These are phyloP conservation scores for Emys orbicularis DNA, from an alignment of 2,797 vertebrate genomes.

Conservation along the genomic window DNA sequence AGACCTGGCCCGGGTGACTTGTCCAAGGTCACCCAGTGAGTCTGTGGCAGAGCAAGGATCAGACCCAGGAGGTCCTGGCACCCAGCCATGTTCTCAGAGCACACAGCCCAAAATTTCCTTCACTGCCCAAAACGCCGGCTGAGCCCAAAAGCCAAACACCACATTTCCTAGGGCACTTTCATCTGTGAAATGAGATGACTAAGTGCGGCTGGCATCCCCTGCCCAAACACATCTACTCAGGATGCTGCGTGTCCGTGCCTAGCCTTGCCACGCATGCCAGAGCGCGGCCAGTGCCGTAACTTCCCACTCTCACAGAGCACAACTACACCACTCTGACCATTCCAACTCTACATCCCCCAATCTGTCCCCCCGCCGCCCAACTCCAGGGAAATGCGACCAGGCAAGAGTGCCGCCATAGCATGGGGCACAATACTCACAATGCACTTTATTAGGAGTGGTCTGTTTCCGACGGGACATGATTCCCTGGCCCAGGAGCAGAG, in stretches of 20 bases:
- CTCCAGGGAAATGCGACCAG: not conserved
- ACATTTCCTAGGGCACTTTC: not conserved
- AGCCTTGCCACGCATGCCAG: conserved; percentile 9
- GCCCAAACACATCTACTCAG: not conserved
- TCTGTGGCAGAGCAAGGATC: not conserved
- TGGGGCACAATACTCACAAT: conserved; percentile 91
- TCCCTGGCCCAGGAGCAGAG: conserved; percentile 76
- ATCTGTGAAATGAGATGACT: not conserved
- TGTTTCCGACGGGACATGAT: conserved; percentile 99
- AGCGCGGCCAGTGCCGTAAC: not conserved
- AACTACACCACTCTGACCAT: not conserved
- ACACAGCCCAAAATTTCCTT: not conserved
- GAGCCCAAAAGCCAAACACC: not conserved
- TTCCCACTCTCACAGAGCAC: not conserved
- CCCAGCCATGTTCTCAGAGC: not conserved
- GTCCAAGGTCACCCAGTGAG: not conserved
- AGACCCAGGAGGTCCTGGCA: not conserved
- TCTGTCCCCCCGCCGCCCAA: not conserved
- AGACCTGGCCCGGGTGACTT: not conserved
- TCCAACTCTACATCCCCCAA: not conserved
- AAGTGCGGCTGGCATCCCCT: conserved; percentile 1
- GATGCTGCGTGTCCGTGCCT: conserved; percentile 15
- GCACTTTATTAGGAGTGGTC: conserved; percentile 99
- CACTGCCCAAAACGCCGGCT: not conserved
- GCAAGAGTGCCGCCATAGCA: not conserved